Base-by-base conservation (phyloP, 2,888 invertebrate genomes). In the Miltochrista miniata region DNA sequence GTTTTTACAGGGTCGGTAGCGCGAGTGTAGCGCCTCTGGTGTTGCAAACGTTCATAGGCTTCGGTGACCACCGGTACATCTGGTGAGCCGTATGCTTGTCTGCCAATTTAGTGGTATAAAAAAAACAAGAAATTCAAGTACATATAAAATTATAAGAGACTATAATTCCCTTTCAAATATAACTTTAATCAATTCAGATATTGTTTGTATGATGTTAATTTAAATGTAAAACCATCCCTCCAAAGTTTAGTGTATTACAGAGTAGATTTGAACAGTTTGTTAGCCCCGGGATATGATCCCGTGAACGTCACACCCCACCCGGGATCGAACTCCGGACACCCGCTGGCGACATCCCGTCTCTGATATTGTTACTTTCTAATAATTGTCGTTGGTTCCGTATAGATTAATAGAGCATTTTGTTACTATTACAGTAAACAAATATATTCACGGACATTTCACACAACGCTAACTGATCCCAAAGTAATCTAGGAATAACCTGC, bases 231-330 rank as follows among this genome's bases (percentile, higher is more conserved):
- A 69, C 59, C 38, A 51, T 58, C 54, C 61, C 66, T 60, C 44
- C 54, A 57, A 58, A 55, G 53, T 65, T 59, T 56, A 45, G 51
- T 51, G 61, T 24, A 24, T 61, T 57, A 61, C 54, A 59, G 55
- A 65, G 61, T 68, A 62, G 68, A 67, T 69, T 66, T 67, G 67
- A 61, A 60, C 67, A 68, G 61, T 68, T 61, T 64, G 50, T 35
- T 57, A 49, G 71, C 80, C 79, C 50, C 64, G 65, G 77, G 83
- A 67, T 52, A 70, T 69, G 74, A 64, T 78, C 79, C 74, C 70
- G 65, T 75, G 74, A 79, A 72, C 64, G 68, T 68, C 74, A 76
- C 24, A 73, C 67, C 68, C 69, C 56, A 39, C 48, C 67, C 53
- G 68, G 70, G 63, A 59, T 62, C 65, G 71, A 74, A 69, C 68